Base-by-base conservation (phyloP, 2,888 invertebrate species). In the Drosophila antonietae region DNA sequence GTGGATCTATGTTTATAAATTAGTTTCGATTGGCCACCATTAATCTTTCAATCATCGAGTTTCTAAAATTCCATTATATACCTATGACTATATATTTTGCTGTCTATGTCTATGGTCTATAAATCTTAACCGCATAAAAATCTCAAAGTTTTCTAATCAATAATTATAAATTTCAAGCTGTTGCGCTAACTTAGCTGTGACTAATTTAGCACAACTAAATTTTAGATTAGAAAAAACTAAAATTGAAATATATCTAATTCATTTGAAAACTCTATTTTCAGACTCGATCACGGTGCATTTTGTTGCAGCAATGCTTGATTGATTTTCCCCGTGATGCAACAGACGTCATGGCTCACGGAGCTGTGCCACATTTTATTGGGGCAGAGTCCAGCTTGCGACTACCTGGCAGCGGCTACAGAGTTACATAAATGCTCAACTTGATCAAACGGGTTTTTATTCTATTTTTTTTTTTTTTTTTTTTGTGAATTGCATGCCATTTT, bases 281-380 rank as follows among this genome's bases (percentile, higher is more conserved):
- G 33, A 28, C 12, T 20, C 23, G 10, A 35, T 14, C 49, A 41
- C 41, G 41, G 46, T 52, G 28, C 52, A 23, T 23, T 28, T 67
- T 47, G 57, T 18, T 43, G 49, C 53, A 53, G 10, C 10, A 65
- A 8, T 39, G 46, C 23, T 63, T 72, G 61, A 75, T 78, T 78
- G 78, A 73, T 67, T 82, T 43, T 12, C 5, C 8, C 15, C 53
- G 59, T 88, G 75, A 31, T 80, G 77, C 75, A 88, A 75, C 67
- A 39, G 41, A 46, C 46, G 62, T 66, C 67, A 68, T 67, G 81
- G 59, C 37, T 57, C 64, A 64, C 41, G 60, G 56, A 76, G 37
- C 23, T 75, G 62, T 58, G 66, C 58, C 80, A 75, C 72, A 66
- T 65, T 75, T 39, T 46, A 64, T 44, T 51, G 37, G 53, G 33